Evolutionary conservation across 2,797 vertebrate species (phyloP).

Genomic region (Phrynocephalus vlangalii): DNA sequence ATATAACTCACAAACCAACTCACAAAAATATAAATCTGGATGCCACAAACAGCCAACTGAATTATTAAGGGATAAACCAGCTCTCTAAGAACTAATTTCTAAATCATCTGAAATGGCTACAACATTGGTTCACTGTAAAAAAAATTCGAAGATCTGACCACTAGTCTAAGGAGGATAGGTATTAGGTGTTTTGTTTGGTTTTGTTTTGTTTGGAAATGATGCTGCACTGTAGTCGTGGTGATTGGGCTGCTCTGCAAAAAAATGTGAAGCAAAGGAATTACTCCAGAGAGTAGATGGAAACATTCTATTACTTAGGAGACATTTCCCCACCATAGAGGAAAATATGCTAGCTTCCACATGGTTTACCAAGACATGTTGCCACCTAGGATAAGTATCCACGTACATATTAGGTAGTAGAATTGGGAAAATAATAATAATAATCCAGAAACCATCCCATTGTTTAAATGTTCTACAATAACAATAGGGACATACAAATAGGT

Average conservation of each 20-base stretch:
- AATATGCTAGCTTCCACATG: slow-evolving; percentile 56
- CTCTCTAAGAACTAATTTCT: slow-evolving; percentile 37
- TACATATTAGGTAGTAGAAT: slow-evolving; percentile 19
- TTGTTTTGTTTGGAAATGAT: slow-evolving; percentile 35
- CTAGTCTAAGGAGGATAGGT: slow-evolving; percentile 41
- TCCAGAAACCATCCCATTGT: no score
- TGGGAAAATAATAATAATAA: background rate
- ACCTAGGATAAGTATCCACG: slow-evolving; percentile 63
- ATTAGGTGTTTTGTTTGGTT: slow-evolving; percentile 49
- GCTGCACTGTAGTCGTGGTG: background rate
- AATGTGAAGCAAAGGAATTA: background rate
- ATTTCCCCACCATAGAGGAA: slow-evolving; percentile 45
- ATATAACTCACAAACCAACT: slow-evolving; percentile 10
- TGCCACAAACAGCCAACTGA: slow-evolving; percentile 9
- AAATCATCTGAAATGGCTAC: slow-evolving; percentile 40
- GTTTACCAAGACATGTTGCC: slow-evolving; percentile 29
- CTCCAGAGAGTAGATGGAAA: slow-evolving; percentile 4
- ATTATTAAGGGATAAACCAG: slow-evolving; percentile 27
- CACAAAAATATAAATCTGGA: slow-evolving; percentile 2
- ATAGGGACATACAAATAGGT: slow-evolving; percentile 33
- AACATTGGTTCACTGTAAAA: background rate
- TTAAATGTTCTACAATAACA: slow-evolving; percentile 7
- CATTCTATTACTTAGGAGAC: slow-evolving; percentile 46
- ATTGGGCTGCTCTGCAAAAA: background rate
- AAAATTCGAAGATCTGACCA: slow-evolving; percentile 37